Evolutionary conservation across 2,113 vertebrate genomes (phyloP).

Genomic region (Cochlearius cochlearius): DNA sequence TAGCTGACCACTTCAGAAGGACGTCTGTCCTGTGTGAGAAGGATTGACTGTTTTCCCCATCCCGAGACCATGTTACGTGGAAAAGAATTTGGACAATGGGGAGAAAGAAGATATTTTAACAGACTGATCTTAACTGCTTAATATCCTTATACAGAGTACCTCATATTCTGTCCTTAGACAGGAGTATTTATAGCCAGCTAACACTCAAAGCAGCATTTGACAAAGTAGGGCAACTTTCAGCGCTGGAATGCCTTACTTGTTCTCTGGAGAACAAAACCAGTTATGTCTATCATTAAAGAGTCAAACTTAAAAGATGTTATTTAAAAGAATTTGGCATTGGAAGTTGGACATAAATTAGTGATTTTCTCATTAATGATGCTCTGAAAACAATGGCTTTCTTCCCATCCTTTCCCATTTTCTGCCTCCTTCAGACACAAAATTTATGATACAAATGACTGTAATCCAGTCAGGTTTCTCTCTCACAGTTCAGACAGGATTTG

Average conservation of each 20-base stretch:
- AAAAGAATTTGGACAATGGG: not conserved
- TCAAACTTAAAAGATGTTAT: not conserved
- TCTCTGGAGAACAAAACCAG: not conserved
- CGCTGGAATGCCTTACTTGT: not conserved
- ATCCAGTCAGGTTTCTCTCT: not conserved
- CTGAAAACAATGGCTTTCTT: not conserved
- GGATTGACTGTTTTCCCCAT: not conserved
- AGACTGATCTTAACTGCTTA: not conserved
- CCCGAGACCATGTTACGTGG: not conserved
- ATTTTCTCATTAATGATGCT: not conserved
- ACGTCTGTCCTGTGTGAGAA: not conserved
- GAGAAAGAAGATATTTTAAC: not conserved
- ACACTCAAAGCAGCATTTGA: not conserved
- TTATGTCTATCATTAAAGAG: not conserved
- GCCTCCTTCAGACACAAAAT: not conserved
- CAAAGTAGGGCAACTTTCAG: not conserved
- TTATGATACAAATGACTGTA: not conserved
- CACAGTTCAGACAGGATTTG: not conserved
- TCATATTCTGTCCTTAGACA: not conserved
- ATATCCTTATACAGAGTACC: not conserved
- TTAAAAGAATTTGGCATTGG: too few species aligned
- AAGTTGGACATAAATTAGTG: not conserved
- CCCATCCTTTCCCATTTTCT: not conserved
- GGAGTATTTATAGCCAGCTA: not conserved
- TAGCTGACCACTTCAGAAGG: not conserved